Evolutionary conservation across 2,113 vertebrate genomes (phyloP), one percentile per base, ranked within the genome.

Genomic region (Martes martes): DNA sequence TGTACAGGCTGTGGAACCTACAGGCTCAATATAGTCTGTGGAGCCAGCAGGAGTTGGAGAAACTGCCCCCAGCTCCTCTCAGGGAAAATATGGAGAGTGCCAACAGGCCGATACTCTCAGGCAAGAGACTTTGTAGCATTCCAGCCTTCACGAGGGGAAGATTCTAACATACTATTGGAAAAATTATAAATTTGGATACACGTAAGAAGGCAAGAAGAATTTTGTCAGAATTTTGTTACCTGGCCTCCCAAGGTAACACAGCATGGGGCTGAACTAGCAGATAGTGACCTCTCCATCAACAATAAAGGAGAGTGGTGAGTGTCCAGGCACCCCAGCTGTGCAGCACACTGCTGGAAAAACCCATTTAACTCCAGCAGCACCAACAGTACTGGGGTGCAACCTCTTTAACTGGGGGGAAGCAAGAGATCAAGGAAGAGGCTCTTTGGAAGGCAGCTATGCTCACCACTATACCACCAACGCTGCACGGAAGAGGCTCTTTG

Each of bases 371-470:
- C 69, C 57, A 93, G 45, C 33, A 85, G 67, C 42, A 76, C 55
- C 42, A 28, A 16, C 23, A 76, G 57, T 21, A 76, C 7, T 52
- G 42, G 74, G 42, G 42, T 31, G 57, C 31, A 16, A 36, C 39
- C 33, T 81, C 76, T 7, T 0, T 39, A 47, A 67, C 45, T 23
- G 7, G 11, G 45, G 67, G 36, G 36, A 16, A 24, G n/a, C 73
- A 50, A 19, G 24, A 85, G 33, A 85, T 50, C 39, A 73, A 45
- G 33, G 50, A 85, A 63, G 69, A 84, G 21, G 36, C 36, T 36
- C 36, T 55, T 98, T 97, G 98, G 98, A 99, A 99, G 98, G 98
- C 98, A 99, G 98, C 98, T 99, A 99, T 99, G 99, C 98, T 99
- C 97, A 98, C 98, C 98, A 98, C 98, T 99, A 98, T 98, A 98